Percentiles rank a stretch among this genome's conserved stretches.
Evolutionary conservation across 2,113 vertebrate genomes (phyloP).

Genomic region (Elachura formosa): DNA sequence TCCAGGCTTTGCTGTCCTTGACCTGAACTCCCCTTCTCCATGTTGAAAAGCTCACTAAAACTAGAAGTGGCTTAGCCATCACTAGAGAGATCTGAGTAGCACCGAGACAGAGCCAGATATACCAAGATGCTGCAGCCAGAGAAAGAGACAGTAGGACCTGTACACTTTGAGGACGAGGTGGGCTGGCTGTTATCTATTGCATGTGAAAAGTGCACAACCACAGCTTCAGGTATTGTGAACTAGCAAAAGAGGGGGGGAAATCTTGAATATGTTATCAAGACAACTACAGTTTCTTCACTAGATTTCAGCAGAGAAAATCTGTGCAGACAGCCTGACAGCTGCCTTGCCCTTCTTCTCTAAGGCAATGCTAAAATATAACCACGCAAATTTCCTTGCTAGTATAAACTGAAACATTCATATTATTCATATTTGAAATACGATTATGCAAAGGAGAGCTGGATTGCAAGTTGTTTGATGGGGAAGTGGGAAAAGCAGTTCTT

Average conservation of each 20-base stretch:
- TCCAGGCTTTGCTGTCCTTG: neutral
- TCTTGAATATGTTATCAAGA: neutral
- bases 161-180: neutral
- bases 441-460: slow-evolving; percentile 27
- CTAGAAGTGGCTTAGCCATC: neutral
- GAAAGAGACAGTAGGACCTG: neutral
- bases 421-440: slow-evolving; percentile 19
- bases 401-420: slow-evolving; percentile 18
- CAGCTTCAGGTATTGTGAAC: neutral
- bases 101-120: neutral
- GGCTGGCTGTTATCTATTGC: neutral
- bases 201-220: neutral
- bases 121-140: neutral
- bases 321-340: slow-evolving; percentile 3
- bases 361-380: slow-evolving; percentile 14
- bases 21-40: neutral
- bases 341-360: neutral
- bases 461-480: neutral
- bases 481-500: neutral
- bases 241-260: neutral
- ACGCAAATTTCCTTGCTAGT: neutral
- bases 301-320: slow-evolving; percentile 36
- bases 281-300: neutral
- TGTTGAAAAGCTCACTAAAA: neutral
- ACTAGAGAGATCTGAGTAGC: neutral